Percentiles rank a stretch among this genome's conserved stretches.
Conservation (phyloP, 2,797 vertebrate genomes). For the Dallia pectoralis region DNA sequence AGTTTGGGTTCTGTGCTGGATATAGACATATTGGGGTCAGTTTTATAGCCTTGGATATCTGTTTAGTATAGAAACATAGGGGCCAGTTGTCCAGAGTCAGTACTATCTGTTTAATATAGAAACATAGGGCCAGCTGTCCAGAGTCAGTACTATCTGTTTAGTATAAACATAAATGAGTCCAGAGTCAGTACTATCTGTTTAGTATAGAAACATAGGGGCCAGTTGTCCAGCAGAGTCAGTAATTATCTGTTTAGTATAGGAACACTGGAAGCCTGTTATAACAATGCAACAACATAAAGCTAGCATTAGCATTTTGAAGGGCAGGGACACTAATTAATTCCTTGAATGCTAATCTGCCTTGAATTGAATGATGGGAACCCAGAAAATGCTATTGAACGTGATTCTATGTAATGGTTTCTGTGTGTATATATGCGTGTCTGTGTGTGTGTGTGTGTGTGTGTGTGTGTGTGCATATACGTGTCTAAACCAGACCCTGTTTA, state of each 20-base stretch:
- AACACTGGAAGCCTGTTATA: constrained; percentile 33
- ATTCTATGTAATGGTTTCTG: constrained; percentile 70
- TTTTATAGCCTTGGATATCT: too few relatives aligned
- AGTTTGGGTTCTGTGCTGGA: too few relatives aligned
- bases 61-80: too few relatives aligned
- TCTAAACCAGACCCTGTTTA: neutral
- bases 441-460: constrained; percentile 18
- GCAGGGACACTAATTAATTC: constrained; percentile 79
- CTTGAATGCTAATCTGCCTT: constrained; percentile 76
- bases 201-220: neutral
- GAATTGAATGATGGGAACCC: constrained; percentile 78
- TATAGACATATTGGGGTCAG: too few relatives aligned
- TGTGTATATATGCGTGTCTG: constrained; percentile 25
- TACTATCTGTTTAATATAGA: too few relatives aligned
- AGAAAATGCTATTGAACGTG: constrained; percentile 77
- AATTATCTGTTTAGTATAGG: neutral
- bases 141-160: too few relatives aligned
- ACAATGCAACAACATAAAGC: constrained; percentile 67
- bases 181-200: too few relatives aligned
- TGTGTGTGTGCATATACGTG: constrained; percentile 10
- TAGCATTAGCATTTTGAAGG: constrained; percentile 80
- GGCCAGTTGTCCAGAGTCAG: too few relatives aligned
- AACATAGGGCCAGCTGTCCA: too few relatives aligned
- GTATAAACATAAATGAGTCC: too few relatives aligned
- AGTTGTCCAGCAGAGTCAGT: constrained; percentile 15